Evolutionary conservation across 1,140 invertebrate genomes (phyloP), one percentile per base, ranked within the genome.

Genomic region (Conopomorpha cramerella): DNA sequence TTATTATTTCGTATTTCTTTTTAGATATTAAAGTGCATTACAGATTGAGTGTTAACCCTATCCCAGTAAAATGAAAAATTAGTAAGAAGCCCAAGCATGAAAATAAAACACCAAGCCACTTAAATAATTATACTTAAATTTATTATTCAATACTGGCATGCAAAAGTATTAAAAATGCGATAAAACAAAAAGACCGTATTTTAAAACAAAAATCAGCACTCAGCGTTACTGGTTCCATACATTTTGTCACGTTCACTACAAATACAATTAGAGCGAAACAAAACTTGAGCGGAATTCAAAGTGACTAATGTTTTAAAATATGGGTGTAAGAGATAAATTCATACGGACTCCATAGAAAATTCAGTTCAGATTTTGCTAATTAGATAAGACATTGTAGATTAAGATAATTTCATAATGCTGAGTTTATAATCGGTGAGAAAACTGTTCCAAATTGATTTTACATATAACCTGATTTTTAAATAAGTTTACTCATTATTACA

Each of bases 81-180:
- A 10, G 4, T 6, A 23, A 23, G 4, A 23, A 23, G 19, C 4
- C 4, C 19, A 23, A 6, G 19, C 19, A 23, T 10, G 4, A 10
- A 66, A 73, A 74, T 71, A 51, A 71, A 71, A 74, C 62, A 49
- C 46, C 43, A 35, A 30, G 37, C 12, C 44, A 34, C 43, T 54
- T 55, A 64, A 66, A 62, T 41, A 53, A 65, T 66, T 74, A 64
- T 64, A 74, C 70, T 74, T 74, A 74, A 74, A 74, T 74, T 74
- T 74, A 73, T 71, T 73, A 60, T 57, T 66, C 51, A 65, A 59
- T 63, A 64, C 53, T 60, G 50, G 54, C 65, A 62, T 66, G 64
- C 66, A 62, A 65, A 60, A 56, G 43, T 54, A 50, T 60, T 64
- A 66, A 62, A 65, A 64, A 55, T 53, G 54, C 63, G 56, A 61